These are phyloP conservation scores for Allolobophora icterica DNA, from an alignment of 2,888 invertebrate species.

Conservation along the genomic window DNA sequence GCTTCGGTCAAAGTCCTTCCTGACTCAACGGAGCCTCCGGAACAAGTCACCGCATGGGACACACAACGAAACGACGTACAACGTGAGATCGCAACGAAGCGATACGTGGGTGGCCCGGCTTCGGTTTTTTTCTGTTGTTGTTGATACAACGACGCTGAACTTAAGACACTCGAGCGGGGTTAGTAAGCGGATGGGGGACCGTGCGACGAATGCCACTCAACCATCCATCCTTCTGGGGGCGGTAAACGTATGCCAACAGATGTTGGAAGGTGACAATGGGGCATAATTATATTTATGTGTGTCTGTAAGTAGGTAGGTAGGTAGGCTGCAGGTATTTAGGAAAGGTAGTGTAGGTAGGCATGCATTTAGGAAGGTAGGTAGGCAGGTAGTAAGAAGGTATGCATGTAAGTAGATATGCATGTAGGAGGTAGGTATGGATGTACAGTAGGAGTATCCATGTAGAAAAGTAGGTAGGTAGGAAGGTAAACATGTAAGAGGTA, in stretches of 20 bases:
- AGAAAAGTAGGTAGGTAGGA: too few species aligned
- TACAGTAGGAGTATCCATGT: too few species aligned
- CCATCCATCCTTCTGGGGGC: not conserved
- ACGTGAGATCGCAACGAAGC: not conserved
- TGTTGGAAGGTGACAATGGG: not conserved
- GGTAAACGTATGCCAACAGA: not conserved
- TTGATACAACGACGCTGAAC: too few species aligned
- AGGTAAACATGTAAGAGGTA: too few species aligned
- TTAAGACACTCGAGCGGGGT: not conserved
- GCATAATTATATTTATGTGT: not conserved
- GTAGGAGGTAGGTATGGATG: too few species aligned
- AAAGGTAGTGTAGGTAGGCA: not conserved
- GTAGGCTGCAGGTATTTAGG: too few species aligned
- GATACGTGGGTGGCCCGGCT: not conserved
- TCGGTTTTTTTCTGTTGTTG: not conserved
- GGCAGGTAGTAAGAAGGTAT: too few species aligned
- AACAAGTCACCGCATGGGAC: not conserved
- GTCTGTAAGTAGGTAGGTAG: not conserved
- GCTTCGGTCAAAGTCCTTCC: constrained; percentile 2
- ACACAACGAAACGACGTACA: not conserved
- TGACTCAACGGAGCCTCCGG: not conserved
- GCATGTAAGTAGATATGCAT: too few species aligned
- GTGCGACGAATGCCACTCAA: not conserved
- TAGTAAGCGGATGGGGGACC: not conserved
- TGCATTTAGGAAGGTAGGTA: not conserved